Conservation (phyloP, 2,113 vertebrate genomes). For the Indicator maculatus region DNA sequence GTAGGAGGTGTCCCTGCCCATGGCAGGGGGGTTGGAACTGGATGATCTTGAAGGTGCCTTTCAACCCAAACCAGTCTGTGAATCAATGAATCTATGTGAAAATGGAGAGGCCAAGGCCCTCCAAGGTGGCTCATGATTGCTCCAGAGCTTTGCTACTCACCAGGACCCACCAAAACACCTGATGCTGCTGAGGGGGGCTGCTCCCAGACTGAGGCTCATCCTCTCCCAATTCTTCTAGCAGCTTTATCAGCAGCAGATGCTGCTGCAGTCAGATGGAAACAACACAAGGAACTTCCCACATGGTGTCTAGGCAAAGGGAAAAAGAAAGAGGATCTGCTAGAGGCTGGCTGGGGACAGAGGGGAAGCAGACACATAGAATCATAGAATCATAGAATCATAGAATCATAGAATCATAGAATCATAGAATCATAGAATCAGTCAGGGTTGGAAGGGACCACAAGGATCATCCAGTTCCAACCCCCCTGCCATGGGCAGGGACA, state of each 20-base stretch:
- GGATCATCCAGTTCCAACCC: too few species aligned
- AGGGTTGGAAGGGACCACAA: too few species aligned
- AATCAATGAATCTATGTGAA: too few species aligned
- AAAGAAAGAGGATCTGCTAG: neutral
- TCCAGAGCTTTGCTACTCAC: neutral
- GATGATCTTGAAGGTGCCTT: too few species aligned
- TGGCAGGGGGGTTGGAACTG: too few species aligned
- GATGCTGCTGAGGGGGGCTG: neutral
- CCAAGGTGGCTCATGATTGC: accelerated
- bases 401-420: too few species aligned
- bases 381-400: too few species aligned
- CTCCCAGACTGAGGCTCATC: neutral
- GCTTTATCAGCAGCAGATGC: slow-evolving; percentile 44
- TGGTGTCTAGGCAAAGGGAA: slow-evolving; percentile 38
- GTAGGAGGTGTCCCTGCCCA: too few species aligned
- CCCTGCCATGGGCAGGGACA: too few species aligned
- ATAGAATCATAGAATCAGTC: too few species aligned
- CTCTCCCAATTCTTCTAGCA: neutral
- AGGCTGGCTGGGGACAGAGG: neutral
- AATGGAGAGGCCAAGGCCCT: accelerated
- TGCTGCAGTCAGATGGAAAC: slow-evolving; percentile 57
- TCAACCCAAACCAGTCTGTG: too few species aligned
- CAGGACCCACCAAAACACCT: neutral
- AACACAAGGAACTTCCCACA: slow-evolving; percentile 57
- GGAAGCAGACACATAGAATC: neutral